These are phyloP conservation scores for Delia radicum DNA, from an alignment of 1,140 invertebrate species.

Conservation along the genomic window DNA sequence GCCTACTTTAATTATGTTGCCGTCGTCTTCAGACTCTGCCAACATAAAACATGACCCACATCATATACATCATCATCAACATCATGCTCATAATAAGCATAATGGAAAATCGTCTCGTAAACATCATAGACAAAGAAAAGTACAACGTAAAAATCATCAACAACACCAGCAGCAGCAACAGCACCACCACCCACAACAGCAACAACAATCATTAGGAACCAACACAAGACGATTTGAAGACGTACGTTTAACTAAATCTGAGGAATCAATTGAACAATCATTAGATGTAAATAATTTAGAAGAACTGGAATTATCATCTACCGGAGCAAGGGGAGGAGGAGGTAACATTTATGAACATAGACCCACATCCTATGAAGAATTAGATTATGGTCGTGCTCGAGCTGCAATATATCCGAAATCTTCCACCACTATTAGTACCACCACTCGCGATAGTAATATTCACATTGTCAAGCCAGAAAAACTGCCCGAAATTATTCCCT, in stretches of 20 bases:
- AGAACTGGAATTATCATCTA: slow-evolving; percentile 25
- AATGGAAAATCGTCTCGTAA: slow-evolving; percentile 6
- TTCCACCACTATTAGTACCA: slow-evolving; percentile 31
- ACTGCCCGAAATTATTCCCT: slow-evolving; percentile 46
- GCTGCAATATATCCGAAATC: slow-evolving; percentile 13
- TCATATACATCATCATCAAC: slow-evolving; percentile 28
- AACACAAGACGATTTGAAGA: background rate
- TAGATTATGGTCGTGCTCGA: background rate
- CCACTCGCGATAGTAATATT: slow-evolving; percentile 52
- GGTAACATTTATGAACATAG: slow-evolving; percentile 15
- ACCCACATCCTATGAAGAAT: background rate
- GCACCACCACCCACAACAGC: slow-evolving; percentile 32
- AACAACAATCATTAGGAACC: slow-evolving; percentile 33
- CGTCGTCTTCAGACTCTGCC: too few species aligned
- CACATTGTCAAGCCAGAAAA: slow-evolving; percentile 49
- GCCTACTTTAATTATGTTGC: too few species aligned
- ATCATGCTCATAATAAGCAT: slow-evolving; percentile 36
- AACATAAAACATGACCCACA: background rate
- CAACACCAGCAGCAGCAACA: slow-evolving; percentile 37
- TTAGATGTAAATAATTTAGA: slow-evolving; percentile 29
- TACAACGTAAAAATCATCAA: slow-evolving; percentile 29
- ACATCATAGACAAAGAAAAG: slow-evolving; percentile 23
- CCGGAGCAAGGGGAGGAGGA: background rate
- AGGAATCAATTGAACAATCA: background rate
- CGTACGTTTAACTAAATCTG: background rate